Conservation (phyloP, 2,797 vertebrate species). For the Loris lydekkerianus region DNA sequence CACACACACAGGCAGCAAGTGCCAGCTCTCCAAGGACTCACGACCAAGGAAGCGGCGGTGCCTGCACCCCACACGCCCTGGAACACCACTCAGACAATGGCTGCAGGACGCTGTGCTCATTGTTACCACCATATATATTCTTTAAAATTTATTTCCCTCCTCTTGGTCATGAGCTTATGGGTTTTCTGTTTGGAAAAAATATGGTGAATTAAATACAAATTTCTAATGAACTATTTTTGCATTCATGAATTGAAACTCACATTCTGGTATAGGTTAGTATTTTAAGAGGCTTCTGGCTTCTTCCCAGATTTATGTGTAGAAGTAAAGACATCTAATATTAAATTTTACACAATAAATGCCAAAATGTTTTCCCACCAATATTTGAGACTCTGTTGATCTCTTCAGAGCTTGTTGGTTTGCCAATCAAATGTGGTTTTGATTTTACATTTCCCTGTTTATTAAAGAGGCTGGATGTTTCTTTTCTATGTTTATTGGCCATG, state of each 20-base stretch:
- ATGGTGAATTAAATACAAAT: neutral
- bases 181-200: neutral
- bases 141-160: neutral
- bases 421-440: neutral
- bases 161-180: neutral
- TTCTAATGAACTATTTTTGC: neutral
- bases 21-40: neutral
- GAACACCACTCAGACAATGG: neutral
- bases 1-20: neutral
- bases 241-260: neutral
- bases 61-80: neutral
- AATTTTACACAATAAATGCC: neutral
- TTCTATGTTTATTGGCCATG: neutral
- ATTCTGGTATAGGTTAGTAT: neutral
- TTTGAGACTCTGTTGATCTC: neutral
- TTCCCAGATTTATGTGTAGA: neutral
- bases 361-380: neutral
- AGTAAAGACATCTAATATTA: neutral
- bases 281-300: neutral
- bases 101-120: neutral
- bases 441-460: no score
- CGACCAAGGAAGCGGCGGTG: neutral
- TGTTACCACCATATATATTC: neutral
- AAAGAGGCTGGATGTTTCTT: neutral
- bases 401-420: neutral